A percentile compares a stretch with the other conserved stretches of the same genome.
Conservation (phyloP, 2,888 invertebrate species). For the Fabriciana adippe region DNA sequence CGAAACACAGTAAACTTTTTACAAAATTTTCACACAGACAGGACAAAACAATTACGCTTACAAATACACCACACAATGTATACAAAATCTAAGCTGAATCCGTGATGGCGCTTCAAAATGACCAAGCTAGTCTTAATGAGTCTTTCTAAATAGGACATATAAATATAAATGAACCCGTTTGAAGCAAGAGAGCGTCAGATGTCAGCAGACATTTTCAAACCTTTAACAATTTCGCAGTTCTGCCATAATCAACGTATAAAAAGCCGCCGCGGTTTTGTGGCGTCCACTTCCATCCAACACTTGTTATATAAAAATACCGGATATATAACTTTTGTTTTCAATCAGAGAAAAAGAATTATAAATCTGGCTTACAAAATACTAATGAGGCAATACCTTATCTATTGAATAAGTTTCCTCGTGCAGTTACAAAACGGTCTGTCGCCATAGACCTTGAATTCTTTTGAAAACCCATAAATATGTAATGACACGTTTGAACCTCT, state of each 20-base stretch:
- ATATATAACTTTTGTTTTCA: no score
- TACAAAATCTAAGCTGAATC: conserved; percentile 3
- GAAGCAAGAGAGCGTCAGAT: conserved; percentile 23
- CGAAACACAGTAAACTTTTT: conserved; percentile 57
- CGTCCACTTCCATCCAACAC: conserved; percentile 69
- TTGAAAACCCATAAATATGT: neutral
- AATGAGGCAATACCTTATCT: no score
- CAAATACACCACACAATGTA: conserved; percentile 41
- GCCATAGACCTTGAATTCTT: neutral
- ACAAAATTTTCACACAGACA: conserved; percentile 44
- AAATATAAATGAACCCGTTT: conserved; percentile 27
- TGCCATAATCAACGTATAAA: conserved; percentile 76
- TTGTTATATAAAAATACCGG: no score
- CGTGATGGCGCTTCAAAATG: neutral
- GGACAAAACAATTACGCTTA: conserved; percentile 74
- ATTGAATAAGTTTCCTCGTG: no score
- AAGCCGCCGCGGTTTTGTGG: conserved; percentile 74
- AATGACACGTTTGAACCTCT: no score
- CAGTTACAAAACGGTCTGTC: no score
- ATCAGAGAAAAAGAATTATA: no score
- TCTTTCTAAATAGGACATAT: conserved; percentile 48
- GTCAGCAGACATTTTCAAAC: conserved; percentile 76
- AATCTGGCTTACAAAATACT: no score
- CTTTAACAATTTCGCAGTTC: conserved; percentile 72
- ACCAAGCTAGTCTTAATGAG: no score